Evolutionary conservation across 2,113 vertebrate genomes (phyloP).

Genomic region (Sinocyclocheilus maitianheensis): DNA sequence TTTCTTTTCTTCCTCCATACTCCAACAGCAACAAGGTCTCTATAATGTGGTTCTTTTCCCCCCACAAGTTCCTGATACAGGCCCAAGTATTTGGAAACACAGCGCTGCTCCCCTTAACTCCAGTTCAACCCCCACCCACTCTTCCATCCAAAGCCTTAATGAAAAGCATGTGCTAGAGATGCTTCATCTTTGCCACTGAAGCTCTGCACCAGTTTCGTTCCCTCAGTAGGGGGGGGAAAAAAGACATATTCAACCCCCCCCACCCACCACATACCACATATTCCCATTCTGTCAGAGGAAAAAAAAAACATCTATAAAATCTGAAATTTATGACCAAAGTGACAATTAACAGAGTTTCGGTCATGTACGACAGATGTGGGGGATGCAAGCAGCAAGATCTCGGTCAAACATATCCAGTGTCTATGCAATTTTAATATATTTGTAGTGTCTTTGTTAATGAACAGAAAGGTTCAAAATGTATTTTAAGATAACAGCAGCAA

Average conservation of each 20-base stretch:
- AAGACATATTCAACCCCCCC: not conserved
- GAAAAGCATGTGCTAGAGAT: slow-evolving; percentile 65
- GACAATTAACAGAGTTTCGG: slow-evolving; percentile 28
- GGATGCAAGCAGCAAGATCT: slow-evolving; percentile 10
- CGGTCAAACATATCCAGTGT: slow-evolving; percentile 9
- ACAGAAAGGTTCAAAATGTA: not conserved
- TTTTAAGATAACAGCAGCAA: not conserved
- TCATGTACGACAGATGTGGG: slow-evolving; percentile 19
- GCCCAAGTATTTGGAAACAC: slow-evolving; percentile 48
- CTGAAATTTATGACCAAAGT: slow-evolving; percentile 29
- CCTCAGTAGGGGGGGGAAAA: not conserved
- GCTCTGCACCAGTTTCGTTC: slow-evolving; percentile 33
- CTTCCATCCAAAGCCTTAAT: slow-evolving; percentile 56
- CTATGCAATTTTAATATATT: not conserved
- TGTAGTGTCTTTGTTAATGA: not conserved
- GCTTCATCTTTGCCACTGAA: slow-evolving; percentile 57
- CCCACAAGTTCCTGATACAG: slow-evolving; percentile 53
- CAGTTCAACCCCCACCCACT: slow-evolving; percentile 32
- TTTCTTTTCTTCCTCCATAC: slow-evolving; percentile 47
- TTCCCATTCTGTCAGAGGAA: not conserved
- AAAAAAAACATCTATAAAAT: not conserved
- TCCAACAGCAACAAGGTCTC: slow-evolving; percentile 50
- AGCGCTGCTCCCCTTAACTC: not conserved
- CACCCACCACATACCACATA: no score
- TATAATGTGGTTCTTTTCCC: slow-evolving; percentile 41